Conservation (phyloP, 2,888 invertebrate genomes). For the Acleris sparsana region DNA sequence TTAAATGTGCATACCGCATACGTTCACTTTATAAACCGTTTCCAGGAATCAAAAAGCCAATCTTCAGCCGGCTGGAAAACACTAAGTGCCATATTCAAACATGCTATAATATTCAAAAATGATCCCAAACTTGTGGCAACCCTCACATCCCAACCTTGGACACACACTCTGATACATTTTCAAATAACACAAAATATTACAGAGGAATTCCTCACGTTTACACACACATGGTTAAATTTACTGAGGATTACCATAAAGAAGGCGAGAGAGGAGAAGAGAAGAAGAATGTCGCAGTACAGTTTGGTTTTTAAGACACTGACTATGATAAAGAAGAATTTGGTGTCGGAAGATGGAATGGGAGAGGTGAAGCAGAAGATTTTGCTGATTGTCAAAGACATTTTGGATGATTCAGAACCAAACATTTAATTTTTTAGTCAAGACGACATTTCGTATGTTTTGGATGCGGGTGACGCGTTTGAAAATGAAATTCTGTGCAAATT, state of each 20-base stretch:
- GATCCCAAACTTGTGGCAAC: conserved; percentile 64
- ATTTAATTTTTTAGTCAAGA: too few species aligned
- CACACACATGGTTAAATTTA: conserved; percentile 66
- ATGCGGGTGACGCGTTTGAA: too few species aligned
- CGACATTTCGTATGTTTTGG: too few species aligned
- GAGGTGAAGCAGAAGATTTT: conserved; percentile 57
- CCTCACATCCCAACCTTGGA: conserved; percentile 74
- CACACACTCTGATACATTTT: conserved; percentile 67
- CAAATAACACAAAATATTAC: conserved; percentile 67
- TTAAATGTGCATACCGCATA: too few species aligned
- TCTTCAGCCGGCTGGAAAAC: conserved; percentile 72
- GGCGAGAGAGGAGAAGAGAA: conserved; percentile 51
- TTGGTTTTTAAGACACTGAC: conserved; percentile 63
- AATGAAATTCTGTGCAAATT: too few species aligned
- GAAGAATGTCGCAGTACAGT: conserved; percentile 60
- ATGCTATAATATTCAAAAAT: conserved; percentile 65
- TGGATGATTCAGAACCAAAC: conserved; percentile 48
- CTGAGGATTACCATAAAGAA: conserved; percentile 64
- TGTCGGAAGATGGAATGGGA: conserved; percentile 49
- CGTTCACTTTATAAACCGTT: background rate
- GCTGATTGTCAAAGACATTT: conserved; percentile 56
- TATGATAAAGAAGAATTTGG: conserved; percentile 58
- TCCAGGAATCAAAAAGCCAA: conserved; percentile 65
- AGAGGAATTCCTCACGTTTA: conserved; percentile 65
- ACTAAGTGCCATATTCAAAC: conserved; percentile 67